Evolutionary conservation across 2,888 invertebrate genomes (phyloP).

Genomic region (Scaptodrosophila latifasciaeformis): DNA sequence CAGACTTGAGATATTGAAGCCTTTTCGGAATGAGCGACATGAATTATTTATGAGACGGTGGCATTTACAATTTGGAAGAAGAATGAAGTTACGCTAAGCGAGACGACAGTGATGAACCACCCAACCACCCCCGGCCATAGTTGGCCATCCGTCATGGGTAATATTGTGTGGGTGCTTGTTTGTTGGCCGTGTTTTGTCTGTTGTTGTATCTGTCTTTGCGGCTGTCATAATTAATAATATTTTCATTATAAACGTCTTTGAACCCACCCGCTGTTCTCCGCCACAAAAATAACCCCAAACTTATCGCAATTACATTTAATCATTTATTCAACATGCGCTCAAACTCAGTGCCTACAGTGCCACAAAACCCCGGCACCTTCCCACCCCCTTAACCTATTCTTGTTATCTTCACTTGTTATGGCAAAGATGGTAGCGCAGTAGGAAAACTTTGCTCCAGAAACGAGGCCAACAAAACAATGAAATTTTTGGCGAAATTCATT

Average conservation of each 20-base stretch:
- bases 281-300: constrained; percentile 33
- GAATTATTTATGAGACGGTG: constrained; percentile 56
- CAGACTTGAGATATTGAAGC: constrained; percentile 47
- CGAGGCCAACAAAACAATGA: no score
- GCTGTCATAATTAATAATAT: constrained; percentile 69
- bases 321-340: constrained; percentile 64
- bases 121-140: background rate
- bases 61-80: constrained; percentile 25
- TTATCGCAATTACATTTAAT: constrained; percentile 65
- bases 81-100: background rate
- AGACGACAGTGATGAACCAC: background rate
- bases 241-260: constrained; percentile 68
- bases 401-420: no score
- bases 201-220: constrained; percentile 14
- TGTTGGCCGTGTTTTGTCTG: constrained; percentile 10
- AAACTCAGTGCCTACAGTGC: constrained; percentile 19
- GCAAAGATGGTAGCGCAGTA: no score
- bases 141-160: background rate
- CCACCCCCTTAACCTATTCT: no score
- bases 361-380: constrained; percentile 7
- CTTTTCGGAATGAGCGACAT: constrained; percentile 44
- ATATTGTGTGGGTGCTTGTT: constrained; percentile 4
- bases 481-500: no score
- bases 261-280: constrained; percentile 4
- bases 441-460: no score